Evolutionary conservation across 2,113 vertebrate species (phyloP).

Genomic region (Calyptommatus sinebrachiatus): DNA sequence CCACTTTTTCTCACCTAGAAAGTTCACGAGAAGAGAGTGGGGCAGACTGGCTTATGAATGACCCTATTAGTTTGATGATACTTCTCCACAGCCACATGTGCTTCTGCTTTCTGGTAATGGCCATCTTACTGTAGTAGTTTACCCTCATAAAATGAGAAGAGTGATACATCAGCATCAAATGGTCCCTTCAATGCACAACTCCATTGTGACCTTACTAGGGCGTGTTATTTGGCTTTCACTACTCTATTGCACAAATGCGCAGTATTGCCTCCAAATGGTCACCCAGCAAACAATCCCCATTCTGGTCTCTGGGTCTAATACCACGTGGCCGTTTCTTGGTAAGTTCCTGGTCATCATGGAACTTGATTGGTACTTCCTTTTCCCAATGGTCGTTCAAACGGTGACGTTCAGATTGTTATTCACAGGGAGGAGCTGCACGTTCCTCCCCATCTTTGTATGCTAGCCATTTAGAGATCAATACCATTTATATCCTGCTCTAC

Average conservation of each 20-base stretch:
- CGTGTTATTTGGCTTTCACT: too few relatives aligned
- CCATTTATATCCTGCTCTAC: neutral
- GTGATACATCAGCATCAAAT: too few relatives aligned
- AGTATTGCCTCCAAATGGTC: conserved; percentile 3
- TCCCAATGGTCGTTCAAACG: neutral
- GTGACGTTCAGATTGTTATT: neutral
- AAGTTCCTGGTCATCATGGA: neutral
- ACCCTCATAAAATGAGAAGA: neutral
- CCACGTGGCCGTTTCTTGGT: neutral
- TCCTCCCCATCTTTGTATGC: neutral
- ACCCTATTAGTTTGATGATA: too few relatives aligned
- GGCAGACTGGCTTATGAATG: too few relatives aligned
- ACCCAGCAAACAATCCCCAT: neutral
- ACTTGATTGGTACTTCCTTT: neutral
- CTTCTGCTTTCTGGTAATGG: neutral
- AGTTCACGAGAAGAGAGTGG: too few relatives aligned
- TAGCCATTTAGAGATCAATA: neutral
- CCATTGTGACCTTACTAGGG: neutral
- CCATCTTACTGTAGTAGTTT: neutral
- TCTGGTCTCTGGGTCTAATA: neutral
- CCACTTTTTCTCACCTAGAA: too few relatives aligned
- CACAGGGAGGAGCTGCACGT: neutral
- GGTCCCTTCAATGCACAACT: neutral
- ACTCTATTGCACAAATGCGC: neutral
- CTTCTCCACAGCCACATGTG: neutral